Evolutionary conservation across 53 echinoderm and acorn worm species (phyloP).

Genomic region (Crossaster papposus): DNA sequence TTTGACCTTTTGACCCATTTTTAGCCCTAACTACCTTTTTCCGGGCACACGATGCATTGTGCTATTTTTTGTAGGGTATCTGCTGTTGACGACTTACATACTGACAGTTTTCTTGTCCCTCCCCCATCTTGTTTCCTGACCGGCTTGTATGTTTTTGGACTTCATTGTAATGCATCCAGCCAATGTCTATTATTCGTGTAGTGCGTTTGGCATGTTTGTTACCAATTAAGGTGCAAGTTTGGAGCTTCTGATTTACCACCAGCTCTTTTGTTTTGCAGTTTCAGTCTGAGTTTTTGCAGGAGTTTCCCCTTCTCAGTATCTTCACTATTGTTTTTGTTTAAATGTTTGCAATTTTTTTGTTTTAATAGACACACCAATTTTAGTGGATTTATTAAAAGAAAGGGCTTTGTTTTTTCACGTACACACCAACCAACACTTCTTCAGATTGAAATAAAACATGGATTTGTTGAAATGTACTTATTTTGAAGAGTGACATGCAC

Average conservation of each 20-base stretch:
- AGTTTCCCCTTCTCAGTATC: slow-evolving; percentile 5
- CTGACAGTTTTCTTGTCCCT: slow-evolving; percentile 25
- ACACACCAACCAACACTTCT: no score
- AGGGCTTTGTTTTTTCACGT: no score
- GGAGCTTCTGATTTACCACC: slow-evolving; percentile 11
- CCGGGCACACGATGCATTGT: no score
- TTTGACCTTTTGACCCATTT: no score
- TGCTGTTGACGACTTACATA: slow-evolving; percentile 1
- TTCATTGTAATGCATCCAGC: slow-evolving; percentile 30
- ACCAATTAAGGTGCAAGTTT: not conserved
- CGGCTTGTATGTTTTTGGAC: slow-evolving; percentile 11
- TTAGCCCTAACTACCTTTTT: no score
- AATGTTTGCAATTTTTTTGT: no score
- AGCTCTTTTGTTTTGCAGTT: not conserved
- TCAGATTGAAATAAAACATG: no score
- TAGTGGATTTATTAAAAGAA: no score
- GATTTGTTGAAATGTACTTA: no score
- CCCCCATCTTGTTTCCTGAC: slow-evolving; percentile 48
- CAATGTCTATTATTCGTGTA: slow-evolving; percentile 39
- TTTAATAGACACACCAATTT: no score
- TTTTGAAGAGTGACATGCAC: no score
- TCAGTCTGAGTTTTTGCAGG: slow-evolving; percentile 21
- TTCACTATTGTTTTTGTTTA: not conserved
- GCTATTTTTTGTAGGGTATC: slow-evolving; percentile 15
- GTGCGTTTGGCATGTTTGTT: slow-evolving; percentile 11